Evolutionary conservation across 2,797 vertebrate species (phyloP).

Genomic region (Cyclura pinguis): DNA sequence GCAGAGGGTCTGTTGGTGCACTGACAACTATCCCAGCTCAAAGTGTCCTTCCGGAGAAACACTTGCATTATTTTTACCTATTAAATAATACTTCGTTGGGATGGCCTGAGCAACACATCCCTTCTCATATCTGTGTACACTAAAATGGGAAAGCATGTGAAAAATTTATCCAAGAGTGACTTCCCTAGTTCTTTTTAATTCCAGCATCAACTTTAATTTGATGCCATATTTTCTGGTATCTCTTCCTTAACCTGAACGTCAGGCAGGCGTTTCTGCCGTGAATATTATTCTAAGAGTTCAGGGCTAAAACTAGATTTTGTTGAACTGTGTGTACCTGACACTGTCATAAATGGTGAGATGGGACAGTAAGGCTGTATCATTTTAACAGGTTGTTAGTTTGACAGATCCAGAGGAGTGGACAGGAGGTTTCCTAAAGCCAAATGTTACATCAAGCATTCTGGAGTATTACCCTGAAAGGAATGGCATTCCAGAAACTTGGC

Average conservation of each 20-base stretch:
- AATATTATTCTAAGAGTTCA: not conserved
- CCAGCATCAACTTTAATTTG: not conserved
- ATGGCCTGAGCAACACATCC: not conserved
- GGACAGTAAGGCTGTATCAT: not conserved
- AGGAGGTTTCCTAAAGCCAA: too few species aligned
- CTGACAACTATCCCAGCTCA: not conserved
- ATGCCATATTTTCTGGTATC: not conserved
- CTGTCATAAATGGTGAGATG: not conserved
- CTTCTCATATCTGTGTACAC: not conserved
- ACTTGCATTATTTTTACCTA: not conserved
- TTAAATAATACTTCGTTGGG: not conserved
- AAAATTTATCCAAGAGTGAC: not conserved
- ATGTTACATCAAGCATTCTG: not conserved
- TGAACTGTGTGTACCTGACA: not conserved
- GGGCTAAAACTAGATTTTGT: not conserved
- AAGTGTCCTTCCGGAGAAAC: not conserved
- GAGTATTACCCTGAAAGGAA: not conserved
- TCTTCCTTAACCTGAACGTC: not conserved
- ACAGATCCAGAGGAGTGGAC: too few species aligned
- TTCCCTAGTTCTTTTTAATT: not conserved
- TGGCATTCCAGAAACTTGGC: not conserved
- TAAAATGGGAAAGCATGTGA: not conserved
- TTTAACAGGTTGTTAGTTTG: not conserved
- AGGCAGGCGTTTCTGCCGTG: not conserved
- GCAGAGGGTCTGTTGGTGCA: not conserved